Base-by-base conservation (phyloP, 2,888 invertebrate genomes). In the Tribolium freemani region DNA sequence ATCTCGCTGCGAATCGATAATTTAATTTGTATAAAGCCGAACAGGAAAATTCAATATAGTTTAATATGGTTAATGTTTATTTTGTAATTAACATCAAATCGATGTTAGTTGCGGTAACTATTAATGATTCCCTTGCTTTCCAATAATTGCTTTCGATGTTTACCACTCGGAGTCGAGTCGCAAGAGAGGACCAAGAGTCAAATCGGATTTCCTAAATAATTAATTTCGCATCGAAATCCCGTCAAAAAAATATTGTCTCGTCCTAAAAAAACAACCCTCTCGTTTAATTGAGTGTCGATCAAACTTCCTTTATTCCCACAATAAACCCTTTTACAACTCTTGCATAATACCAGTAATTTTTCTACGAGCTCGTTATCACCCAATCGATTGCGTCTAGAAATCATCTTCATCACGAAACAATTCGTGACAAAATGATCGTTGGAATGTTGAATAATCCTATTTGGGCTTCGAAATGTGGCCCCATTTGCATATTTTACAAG, bases 391-490 rank as follows among this genome's bases (percentile, higher is more conserved):
- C 30, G 30, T 48, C 5, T 57, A 57, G 16, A 57, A 38, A 5
- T 31, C 38, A 13, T 16, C n/a, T 57, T 57, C 9, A 38, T 31
- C 38, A 31, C 38, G 16, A 45, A 58, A 44, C 58, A 57, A 48
- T 48, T 48, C 6, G 31, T 21, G 60, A 48, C 63, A 50, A 11
- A 63, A 51, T 46, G 10, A 30, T 9, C 5, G 26, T 26, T 5
- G 13, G 51, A 63, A 38, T 50, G 16, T 38, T 50, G 63, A 51
- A 50, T 63, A 63, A 63, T 63, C 63, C 10, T 51, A 20, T 63
- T 63, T 51, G 51, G n/a, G 50, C 21, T 31, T 46, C 48, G 60
- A 58, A 13, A 58, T 58, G 58, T 58, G 58, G 61, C 21, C 26
- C 11, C 11, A 51, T 63, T 63, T 63, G 21, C 63, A 63, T 63